Evolutionary conservation across 2,888 invertebrate species (phyloP).

Genomic region (Gasteruption jaculator): DNA sequence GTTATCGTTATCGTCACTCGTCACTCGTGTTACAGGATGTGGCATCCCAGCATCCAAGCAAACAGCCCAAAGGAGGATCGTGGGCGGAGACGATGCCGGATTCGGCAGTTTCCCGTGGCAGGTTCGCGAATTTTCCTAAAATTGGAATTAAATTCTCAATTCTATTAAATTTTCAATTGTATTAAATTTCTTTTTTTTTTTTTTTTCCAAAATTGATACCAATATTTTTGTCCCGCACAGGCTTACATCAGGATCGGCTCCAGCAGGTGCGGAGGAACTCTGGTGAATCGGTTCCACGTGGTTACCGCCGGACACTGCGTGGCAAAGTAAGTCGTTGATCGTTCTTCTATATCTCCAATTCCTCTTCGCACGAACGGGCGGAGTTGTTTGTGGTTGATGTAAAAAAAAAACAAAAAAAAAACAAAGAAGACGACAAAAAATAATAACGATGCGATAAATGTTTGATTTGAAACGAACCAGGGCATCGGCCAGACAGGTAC

Average conservation of each 20-base stretch:
- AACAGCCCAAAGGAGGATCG: slow-evolving; percentile 83
- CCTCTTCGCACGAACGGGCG: too few species aligned
- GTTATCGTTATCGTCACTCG: too few species aligned
- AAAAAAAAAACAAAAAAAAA: too few species aligned
- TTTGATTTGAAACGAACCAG: slow-evolving; percentile 54
- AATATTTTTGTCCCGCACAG: too few species aligned
- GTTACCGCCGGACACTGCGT: slow-evolving; percentile 94
- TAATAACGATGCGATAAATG: too few species aligned
- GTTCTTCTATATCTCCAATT: too few species aligned
- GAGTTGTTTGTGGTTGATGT: too few species aligned
- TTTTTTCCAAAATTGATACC: slow-evolving; percentile 6
- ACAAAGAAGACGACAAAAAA: too few species aligned
- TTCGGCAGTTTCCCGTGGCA: slow-evolving; percentile 96
- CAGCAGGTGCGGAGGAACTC: slow-evolving; percentile 88
- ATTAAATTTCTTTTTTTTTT: slow-evolving; percentile 2
- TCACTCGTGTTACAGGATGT: slow-evolving; percentile 82
- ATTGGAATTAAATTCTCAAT: slow-evolving; percentile 1
- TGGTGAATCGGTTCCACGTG: slow-evolving; percentile 86
- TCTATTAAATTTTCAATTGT: slow-evolving; percentile 3
- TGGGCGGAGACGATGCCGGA: slow-evolving; percentile 90
- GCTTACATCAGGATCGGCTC: slow-evolving; percentile 90
- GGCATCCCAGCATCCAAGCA: slow-evolving; percentile 82
- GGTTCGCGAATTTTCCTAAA: slow-evolving; percentile 55
- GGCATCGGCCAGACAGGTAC: slow-evolving; percentile 84
- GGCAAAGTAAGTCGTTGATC: slow-evolving; percentile 63